Evolutionary conservation across 2,113 vertebrate species (phyloP), one percentile per base, ranked within the genome.

Genomic region (Genyomyrus donnyi): DNA sequence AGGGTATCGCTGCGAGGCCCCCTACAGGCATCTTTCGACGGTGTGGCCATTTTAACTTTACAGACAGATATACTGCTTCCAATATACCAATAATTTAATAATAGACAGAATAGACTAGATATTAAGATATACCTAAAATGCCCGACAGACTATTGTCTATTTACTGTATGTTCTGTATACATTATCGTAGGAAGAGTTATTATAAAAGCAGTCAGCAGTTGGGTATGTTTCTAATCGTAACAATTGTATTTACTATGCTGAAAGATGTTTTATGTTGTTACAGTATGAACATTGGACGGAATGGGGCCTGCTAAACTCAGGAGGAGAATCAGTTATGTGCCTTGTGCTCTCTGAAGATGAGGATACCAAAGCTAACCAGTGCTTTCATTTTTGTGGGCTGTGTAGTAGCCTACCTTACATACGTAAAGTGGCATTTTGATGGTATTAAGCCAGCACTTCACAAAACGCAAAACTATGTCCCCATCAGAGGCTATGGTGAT

Each of bases 371-470:
- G 92, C 91, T 96, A 31, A 96, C 95, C 1, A 96, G 93, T 0
- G 89, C 95, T 0, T 95, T 98, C 85, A 94, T 97, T 52, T 93
- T 97, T 45, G 90, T 95, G 84, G 86, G 93, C 1, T 96, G 95
- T 90, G 92, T 98, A 62, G 95, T 96, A 88, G 89, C 96, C 92
- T 99, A 97, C 90, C 92, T 98, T 0, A 95, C 96, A 3, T 97
- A 97, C 19, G 92, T 97, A 85, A 98, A 96, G 93, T 96, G 95
- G 93, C 96, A 96, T 93, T 94, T 95, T 53, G 85, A 83, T 15
- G 83, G n/a, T 77, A 42, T 35, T 0, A 90, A 83, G 5, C 58
- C 91, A 0, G n/a, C 89, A 0, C 0, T 83, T 31, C 15, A 46
- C 90, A 90, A 90, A 0, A 89, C 90, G 0, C 90, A 93, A 0